Conservation (phyloP, 2,888 invertebrate genomes). For the Eucera pruinosa region DNA sequence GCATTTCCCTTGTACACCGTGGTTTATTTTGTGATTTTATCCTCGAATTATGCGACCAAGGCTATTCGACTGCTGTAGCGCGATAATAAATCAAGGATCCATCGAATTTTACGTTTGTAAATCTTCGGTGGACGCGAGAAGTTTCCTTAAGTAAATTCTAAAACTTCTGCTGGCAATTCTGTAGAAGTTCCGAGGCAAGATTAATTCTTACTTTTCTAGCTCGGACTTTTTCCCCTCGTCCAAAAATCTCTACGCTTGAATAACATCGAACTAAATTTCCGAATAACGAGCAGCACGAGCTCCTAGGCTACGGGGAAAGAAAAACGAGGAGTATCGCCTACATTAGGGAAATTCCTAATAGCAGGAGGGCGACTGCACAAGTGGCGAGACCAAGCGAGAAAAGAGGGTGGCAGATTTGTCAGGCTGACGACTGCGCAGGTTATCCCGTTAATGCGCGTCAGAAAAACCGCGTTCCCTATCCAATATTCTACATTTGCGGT, state of each 20-base stretch:
- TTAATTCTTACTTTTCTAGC: background rate
- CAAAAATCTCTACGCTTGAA: background rate
- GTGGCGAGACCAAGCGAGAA: constrained; percentile 44
- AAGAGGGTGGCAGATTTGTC: constrained; percentile 66
- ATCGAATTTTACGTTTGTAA: too few species aligned
- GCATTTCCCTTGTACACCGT: constrained; percentile 3
- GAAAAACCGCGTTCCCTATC: constrained; percentile 46
- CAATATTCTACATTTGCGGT: background rate
- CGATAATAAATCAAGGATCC: background rate
- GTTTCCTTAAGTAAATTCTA: too few species aligned
- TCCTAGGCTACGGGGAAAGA: background rate
- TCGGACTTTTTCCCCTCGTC: background rate
- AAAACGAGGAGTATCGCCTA: constrained; percentile 23
- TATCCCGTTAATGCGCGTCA: constrained; percentile 67
- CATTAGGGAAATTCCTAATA: constrained; percentile 36
- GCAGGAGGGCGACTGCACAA: constrained; percentile 41
- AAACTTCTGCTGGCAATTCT: too few species aligned
- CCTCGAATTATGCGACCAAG: constrained; percentile 25
- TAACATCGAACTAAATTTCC: background rate
- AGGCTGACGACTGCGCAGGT: constrained; percentile 65
- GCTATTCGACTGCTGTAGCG: constrained; percentile 1
- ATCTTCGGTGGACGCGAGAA: too few species aligned
- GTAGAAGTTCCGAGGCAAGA: background rate
- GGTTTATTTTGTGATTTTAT: constrained; percentile 32
- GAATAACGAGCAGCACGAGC: constrained; percentile 5